Evolutionary conservation across 2,888 invertebrate species (phyloP).

Genomic region (Thymelicus lineola): DNA sequence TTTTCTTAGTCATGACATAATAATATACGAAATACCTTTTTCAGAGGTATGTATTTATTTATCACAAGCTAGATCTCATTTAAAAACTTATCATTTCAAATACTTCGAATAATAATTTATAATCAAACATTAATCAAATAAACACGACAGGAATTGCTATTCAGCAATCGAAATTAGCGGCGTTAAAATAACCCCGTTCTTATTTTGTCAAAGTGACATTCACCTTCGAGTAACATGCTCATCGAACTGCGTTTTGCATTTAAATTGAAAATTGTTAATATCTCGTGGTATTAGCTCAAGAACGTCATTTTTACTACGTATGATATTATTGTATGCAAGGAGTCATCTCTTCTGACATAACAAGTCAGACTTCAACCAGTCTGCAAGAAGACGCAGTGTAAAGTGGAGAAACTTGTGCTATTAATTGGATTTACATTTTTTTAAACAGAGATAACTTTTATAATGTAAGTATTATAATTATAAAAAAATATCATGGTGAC

Average conservation of each 20-base stretch:
- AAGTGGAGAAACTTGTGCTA: constrained; percentile 4
- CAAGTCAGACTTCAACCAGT: constrained; percentile 25
- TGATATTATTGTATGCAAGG: background rate
- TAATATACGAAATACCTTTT: too few relatives aligned
- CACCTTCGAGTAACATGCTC: background rate
- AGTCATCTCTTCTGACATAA: constrained; percentile 15
- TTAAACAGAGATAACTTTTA: background rate
- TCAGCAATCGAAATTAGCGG: too few relatives aligned
- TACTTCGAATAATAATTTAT: too few relatives aligned
- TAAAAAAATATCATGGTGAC: too few relatives aligned
- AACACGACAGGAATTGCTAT: too few relatives aligned
- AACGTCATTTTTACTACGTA: background rate
- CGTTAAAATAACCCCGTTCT: too few relatives aligned
- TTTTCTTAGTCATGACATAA: too few relatives aligned
- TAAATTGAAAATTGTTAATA: background rate
- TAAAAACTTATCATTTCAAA: too few relatives aligned
- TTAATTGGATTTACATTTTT: background rate
- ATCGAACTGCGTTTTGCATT: background rate
- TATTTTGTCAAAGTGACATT: background rate
- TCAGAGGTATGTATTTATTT: too few relatives aligned
- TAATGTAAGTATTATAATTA: background rate
- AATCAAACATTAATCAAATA: too few relatives aligned
- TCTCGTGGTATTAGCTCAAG: background rate
- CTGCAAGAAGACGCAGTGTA: constrained; percentile 12
- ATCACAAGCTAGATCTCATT: too few relatives aligned